Evolutionary conservation across 2,113 vertebrate species (phyloP), one percentile per base, ranked within the genome.

Genomic region (Coryphaenoides rupestris): DNA sequence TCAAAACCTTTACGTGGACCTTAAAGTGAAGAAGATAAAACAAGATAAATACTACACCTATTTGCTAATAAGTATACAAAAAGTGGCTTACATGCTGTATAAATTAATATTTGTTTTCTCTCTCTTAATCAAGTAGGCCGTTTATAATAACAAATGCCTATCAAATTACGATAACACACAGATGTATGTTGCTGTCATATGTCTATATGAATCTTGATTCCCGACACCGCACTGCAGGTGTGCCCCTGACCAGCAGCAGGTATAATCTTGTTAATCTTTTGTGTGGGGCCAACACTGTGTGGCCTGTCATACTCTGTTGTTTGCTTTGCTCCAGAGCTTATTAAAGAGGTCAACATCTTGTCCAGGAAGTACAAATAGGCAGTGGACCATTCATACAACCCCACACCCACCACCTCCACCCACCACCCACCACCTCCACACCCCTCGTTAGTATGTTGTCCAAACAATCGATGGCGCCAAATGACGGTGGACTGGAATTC

Each of bases 261-360:
- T 12, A 40, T 7, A 56, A 68, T 58, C 7, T 2, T n/a, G n/a
- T n/a, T 67, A 63, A 61, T 72, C 57, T 71, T 65, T 52, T 59
- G 69, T 72, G 69, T 73, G 69, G 84, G 74, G 81, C 66, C 55
- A n/a, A 63, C 65, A 68, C 75, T 69, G 77, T 71, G 47, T 28
- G 63, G 62, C 72, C 66, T 56, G 76, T 75, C 86, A 88, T 77
- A 84, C 87, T 83, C 59, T 49, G 26, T 55, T 89, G 86, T 90
- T 89, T 90, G 84, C 74, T 87, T 72, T 69, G 72, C n/a, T n/a
- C n/a, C n/a, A n/a, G 52, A 65, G 75, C 74, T 87, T 81, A 85
- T 88, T 87, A 87, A 80, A 80, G 82, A 62, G 70, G 55, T 1
- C 55, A 49, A 70, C 52, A 73, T 10, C 66, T 60, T 65, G 45